Base-by-base conservation (phyloP, 2,797 vertebrate genomes). In the Chrysocyon brachyurus region DNA sequence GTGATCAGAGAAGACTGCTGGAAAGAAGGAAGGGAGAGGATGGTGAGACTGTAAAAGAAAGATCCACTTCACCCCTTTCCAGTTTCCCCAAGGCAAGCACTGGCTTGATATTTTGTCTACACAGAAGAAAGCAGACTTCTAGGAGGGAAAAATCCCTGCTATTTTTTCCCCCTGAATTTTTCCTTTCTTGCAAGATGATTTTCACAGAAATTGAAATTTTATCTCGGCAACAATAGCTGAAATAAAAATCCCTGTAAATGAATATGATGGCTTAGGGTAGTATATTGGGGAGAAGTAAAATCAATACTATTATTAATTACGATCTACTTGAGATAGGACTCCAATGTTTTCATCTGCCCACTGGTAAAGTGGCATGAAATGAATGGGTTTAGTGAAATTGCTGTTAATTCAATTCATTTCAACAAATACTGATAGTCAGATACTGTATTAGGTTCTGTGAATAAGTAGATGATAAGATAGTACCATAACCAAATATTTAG, bases 341-440 rank as follows among this genome's bases (percentile, higher is more conserved):
- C 33, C 87, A 89, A 87, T 85, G 22, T 94, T 94, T 96, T 49
- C 82, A 83, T 79, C 54, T 92, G 28, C 72, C 52, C 57, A 90
- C 52, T 85, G 24, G n/a, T 87, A 81, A 68, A 91, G 89, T 87
- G 95, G 64, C 70, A 87, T 91, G 31, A 96, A 97, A 90, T 95
- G 49, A 87, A 28, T 87, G 70, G 5, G 31, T 73, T 94, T 96
- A 91, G 68, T 52, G 59, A 36, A 96, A 94, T 87, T 82, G 68
- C 79, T 94, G 57, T 96, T 87, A 92, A 33, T 93, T 96, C 64
- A 77, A n/a, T 95, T 96, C 64, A 93, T 95, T 61, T 92, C 57
- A 94, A 87, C 52, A 96, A 79, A 95, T 96, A 79, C 89, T 57
- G 61, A 64, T 73, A 92, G 36, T 77, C 66, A 56, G 70, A 49